A percentile compares a stretch with the other conserved stretches of the same genome.
These are phyloP conservation scores for Mechanitis messenoides DNA, from an alignment of 2,888 invertebrate species.

Conservation along the genomic window DNA sequence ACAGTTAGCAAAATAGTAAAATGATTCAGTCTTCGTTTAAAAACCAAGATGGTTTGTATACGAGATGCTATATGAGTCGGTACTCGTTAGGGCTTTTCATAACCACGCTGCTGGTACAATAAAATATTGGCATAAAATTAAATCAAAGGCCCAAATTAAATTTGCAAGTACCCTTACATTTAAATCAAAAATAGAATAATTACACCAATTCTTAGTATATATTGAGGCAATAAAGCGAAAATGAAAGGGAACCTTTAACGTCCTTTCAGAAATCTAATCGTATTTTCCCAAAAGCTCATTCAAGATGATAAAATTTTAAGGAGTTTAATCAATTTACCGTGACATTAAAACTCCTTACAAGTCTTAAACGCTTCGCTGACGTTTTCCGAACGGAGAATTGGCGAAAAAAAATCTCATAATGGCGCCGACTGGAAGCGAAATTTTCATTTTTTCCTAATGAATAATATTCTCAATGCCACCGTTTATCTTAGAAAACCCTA, in stretches of 20 bases:
- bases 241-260: slow-evolving; percentile 20
- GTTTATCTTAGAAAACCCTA: slow-evolving; percentile 60
- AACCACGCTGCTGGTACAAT: too few species aligned
- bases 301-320: slow-evolving; percentile 28
- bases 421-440: slow-evolving; percentile 31
- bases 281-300: slow-evolving; percentile 22
- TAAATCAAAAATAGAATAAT: slow-evolving; percentile 5
- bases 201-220: slow-evolving; percentile 14
- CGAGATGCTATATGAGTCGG: too few species aligned
- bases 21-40: too few species aligned
- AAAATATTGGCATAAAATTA: too few species aligned
- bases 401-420: slow-evolving; percentile 42
- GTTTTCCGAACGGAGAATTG: slow-evolving; percentile 12
- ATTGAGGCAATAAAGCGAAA: slow-evolving; percentile 14
- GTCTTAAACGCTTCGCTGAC: slow-evolving; percentile 18
- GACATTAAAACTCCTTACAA: slow-evolving; percentile 11
- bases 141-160: too few species aligned
- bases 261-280: slow-evolving; percentile 29
- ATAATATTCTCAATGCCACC: slow-evolving; percentile 57
- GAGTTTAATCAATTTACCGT: slow-evolving; percentile 27
- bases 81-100: too few species aligned
- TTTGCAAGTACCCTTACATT: background rate
- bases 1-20: too few species aligned
- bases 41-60: too few species aligned
- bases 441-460: slow-evolving; percentile 45